Evolutionary conservation across 2,888 invertebrate species (phyloP).

Genomic region (Synanthedon formicaeformis): DNA sequence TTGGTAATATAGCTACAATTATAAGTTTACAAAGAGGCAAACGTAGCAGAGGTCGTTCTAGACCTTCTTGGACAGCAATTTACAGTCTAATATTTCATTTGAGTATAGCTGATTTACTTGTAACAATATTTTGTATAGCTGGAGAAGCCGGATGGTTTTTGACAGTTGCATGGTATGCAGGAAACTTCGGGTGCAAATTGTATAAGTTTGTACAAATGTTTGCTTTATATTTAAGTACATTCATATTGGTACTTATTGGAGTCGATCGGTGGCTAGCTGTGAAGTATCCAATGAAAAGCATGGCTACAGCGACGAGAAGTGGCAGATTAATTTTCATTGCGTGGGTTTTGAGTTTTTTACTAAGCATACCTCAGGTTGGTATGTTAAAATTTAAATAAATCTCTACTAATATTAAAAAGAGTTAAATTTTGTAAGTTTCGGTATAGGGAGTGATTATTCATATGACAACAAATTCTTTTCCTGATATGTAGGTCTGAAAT

Average conservation of each 20-base stretch:
- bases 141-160: slow-evolving; percentile 86
- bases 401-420: no score
- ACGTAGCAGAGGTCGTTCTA: slow-evolving; percentile 63
- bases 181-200: slow-evolving; percentile 80
- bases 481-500: no score
- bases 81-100: slow-evolving; percentile 84
- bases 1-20: slow-evolving; percentile 82
- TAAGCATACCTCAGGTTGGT: slow-evolving; percentile 83
- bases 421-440: no score
- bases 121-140: slow-evolving; percentile 83
- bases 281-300: slow-evolving; percentile 81
- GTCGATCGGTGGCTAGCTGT: slow-evolving; percentile 86
- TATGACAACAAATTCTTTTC: no score
- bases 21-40: slow-evolving; percentile 79
- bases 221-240: slow-evolving; percentile 84
- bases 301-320: slow-evolving; percentile 77
- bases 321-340: slow-evolving; percentile 75
- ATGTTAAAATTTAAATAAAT: no score
- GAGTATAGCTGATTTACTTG: slow-evolving; percentile 85
- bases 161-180: slow-evolving; percentile 84
- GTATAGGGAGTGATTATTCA: no score
- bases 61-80: slow-evolving; percentile 77
- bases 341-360: slow-evolving; percentile 79
- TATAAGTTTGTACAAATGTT: slow-evolving; percentile 87
- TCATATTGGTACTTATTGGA: slow-evolving; percentile 84